Evolutionary conservation across 1,140 invertebrate genomes (phyloP), one percentile per base, ranked within the genome.

Genomic region (Drosophila kepulauana): DNA sequence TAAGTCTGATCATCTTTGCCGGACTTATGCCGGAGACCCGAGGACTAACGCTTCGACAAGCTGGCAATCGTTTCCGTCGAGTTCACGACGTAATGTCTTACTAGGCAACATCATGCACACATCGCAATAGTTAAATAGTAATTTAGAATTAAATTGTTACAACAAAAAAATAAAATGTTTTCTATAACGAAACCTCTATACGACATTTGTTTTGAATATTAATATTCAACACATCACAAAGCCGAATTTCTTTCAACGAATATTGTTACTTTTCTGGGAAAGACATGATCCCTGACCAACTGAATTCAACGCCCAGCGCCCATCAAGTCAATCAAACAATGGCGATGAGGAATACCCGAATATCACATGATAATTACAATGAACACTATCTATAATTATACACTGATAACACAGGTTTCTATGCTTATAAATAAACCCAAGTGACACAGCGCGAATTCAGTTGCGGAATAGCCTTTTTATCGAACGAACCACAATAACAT

Each of bases 1-100:
- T 73, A 1, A 45, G 48, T n/a, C 43, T 69, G 16, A 15, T 81
- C 2, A 52, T 68, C 7, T 64, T 78, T 52, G 62, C 51, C 4
- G 52, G 20, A 10, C 38, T 65, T 0, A 65, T 82, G 72, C 80
- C 80, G 0, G 80, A 82, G 35, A 82, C 80, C 0, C 64, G 80
- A 3, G 59, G 65, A 8, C 41, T 68, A 6, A 66, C 78, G 2
- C 58, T 82, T 2, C 75, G 70, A 4, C 65, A 82, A 56, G 80
- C 80, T 0, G 49, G 59, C 30, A 66, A 78, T 25, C 80, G 70
- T 13, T 79, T 82, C 48, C 25, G 65, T 13, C 66, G 71, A 13
- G 38, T 68, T 0, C 61, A 73, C 15, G 74, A 76, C 45, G 41
- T 64, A 3, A 76, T 65, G 62, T n/a, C 38, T 0, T 76, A 76